Percentiles rank a stretch among this genome's conserved stretches.
Conservation (phyloP, 2,113 vertebrate genomes). For the Balaeniceps rex region DNA sequence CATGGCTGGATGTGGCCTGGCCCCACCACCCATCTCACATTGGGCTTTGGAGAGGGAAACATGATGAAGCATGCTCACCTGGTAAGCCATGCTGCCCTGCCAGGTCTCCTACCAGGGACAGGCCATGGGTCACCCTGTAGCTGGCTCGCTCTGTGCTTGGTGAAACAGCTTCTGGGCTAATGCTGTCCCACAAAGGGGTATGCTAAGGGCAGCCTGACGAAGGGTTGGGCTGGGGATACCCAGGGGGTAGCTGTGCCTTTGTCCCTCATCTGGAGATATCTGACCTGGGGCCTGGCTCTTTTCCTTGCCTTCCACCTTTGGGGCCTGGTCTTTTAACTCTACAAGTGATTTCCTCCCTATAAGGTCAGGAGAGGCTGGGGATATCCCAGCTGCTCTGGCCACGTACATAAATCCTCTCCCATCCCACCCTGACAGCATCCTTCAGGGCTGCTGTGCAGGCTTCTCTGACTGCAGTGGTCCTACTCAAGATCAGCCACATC, state of each 20-base stretch:
- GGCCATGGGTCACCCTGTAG: background rate
- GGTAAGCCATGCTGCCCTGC: background rate
- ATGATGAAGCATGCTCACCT: rapidly evolving
- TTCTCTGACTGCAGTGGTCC: background rate
- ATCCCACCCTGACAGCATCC: background rate
- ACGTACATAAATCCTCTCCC: background rate
- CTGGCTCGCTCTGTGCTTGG: background rate
- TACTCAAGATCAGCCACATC: background rate
- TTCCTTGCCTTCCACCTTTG: background rate
- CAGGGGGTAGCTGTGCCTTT: background rate
- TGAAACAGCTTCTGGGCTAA: background rate
- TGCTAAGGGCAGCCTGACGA: background rate
- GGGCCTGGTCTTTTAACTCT: background rate
- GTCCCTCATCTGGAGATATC: background rate
- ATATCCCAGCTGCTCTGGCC: background rate
- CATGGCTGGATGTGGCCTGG: background rate
- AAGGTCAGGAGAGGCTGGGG: background rate
- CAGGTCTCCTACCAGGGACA: background rate
- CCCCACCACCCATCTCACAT: background rate
- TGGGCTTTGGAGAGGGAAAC: background rate
- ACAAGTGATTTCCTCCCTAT: background rate
- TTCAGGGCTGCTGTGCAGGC: background rate
- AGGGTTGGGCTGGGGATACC: rapidly evolving
- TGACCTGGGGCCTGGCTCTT: background rate
- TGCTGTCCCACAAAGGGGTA: background rate